A percentile compares a stretch with the other conserved stretches of the same genome.
These are phyloP conservation scores for Melanotaenia maccullochi DNA, from an alignment of 2,797 vertebrate genomes.

Conservation along the genomic window DNA sequence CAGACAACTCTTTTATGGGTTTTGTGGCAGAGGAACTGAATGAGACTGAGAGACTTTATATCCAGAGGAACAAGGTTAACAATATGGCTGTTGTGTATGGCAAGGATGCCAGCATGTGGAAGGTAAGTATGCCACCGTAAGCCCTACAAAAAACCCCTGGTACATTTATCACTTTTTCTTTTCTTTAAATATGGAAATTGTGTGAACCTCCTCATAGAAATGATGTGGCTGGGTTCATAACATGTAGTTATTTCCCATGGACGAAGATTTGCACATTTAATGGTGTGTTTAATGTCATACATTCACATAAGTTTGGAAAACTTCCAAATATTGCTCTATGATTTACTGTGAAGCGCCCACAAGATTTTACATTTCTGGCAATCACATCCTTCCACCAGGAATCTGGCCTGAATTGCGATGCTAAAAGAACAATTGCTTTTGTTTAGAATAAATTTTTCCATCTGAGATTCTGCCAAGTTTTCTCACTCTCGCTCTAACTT, in stretches of 20 bases:
- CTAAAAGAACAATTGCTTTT: conserved; percentile 58
- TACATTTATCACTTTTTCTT: neutral
- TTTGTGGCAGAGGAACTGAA: conserved; percentile 96
- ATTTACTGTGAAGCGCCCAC: conserved; percentile 37
- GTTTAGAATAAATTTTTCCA: conserved; percentile 62
- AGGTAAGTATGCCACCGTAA: conserved; percentile 81
- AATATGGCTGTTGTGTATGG: conserved; percentile 97
- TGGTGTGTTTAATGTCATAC: neutral
- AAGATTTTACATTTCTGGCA: conserved; percentile 36
- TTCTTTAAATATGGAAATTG: neutral
- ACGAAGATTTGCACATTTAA: neutral
- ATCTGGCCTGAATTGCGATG: conserved; percentile 40
- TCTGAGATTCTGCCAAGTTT: conserved; percentile 52
- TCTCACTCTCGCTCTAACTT: conserved; percentile 49
- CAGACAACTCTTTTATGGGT: conserved; percentile 99
- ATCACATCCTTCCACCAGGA: conserved; percentile 52
- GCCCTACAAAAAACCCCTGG: too few species aligned
- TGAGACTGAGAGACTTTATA: conserved; percentile 86
- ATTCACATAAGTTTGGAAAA: conserved; percentile 19
- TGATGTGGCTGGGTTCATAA: neutral
- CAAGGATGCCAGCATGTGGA: conserved; percentile 97
- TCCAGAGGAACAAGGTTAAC: conserved; percentile 89
- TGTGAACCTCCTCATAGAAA: neutral
- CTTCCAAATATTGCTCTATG: conserved; percentile 9
- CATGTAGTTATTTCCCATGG: neutral